Evolutionary conservation across 1,140 invertebrate species (phyloP), one percentile per base, ranked within the genome.

Genomic region (Cherax destructor): DNA sequence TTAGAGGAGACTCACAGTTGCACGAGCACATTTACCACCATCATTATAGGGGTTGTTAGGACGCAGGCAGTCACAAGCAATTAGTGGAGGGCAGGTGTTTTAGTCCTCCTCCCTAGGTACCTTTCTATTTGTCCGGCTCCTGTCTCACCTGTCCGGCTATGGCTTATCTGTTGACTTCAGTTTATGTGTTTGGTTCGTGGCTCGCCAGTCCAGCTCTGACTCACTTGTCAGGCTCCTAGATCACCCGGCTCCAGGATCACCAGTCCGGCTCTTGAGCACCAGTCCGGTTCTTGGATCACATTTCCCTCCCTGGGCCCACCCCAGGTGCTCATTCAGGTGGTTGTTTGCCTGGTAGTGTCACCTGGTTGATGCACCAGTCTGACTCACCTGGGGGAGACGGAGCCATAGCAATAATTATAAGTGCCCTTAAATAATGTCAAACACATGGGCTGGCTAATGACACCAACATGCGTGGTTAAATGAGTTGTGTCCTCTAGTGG

Each of bases 71-170:
- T 69, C 59, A 41, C 56, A 65, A 69, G 61, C n/a, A 69, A 83
- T 83, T 69, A 83, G 30, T 5, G 80, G 5, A 11, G 2, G 80
- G 80, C 81, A 83, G 81, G 61, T 83, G 81, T 47, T 83, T 81
- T 10, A 13, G 52, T 56, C 9, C 52, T 3, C 52, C 11, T 56
- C 52, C 9, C 52, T 56, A 56, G 52, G 52, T 56, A 13, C 13
- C 52, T 56, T 5, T 56, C 52, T 21, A 18, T 16, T 16, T 59
- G 56, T 18, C 13, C 18, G 61, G 61, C 61, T 65, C 61, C 61
- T 65, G 61, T 1, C 18, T 65, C 61, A 21, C 61, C 61, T 65
- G 56, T 59, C 56, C 16, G 56, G 56, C 16, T 59, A 1, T 59
- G 56, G 16, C 16, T 59, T 16, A 59, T 16, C 56, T 59, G 56